These are phyloP conservation scores for Uloborus plumipes DNA, from an alignment of 2,888 invertebrate genomes.

Conservation along the genomic window DNA sequence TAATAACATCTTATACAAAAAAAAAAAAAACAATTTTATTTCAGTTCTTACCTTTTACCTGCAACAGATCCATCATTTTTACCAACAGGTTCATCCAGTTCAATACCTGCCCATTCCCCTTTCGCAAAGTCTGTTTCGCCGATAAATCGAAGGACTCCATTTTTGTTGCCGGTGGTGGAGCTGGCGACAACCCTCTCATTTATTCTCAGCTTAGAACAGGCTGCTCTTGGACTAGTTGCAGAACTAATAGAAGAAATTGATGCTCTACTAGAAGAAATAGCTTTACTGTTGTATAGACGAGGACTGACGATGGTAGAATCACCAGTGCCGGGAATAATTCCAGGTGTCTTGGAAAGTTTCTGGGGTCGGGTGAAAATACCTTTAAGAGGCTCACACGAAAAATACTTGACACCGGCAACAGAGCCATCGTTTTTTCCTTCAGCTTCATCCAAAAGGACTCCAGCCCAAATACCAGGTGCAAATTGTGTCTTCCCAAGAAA, in stretches of 20 bases:
- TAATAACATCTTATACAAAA: too few species aligned
- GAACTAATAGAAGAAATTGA: slow-evolving; percentile 49
- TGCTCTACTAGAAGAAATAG: slow-evolving; percentile 25
- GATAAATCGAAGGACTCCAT: slow-evolving; percentile 86
- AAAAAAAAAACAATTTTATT: neutral
- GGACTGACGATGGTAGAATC: slow-evolving; percentile 11
- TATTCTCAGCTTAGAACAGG: slow-evolving; percentile 75
- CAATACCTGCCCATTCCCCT: slow-evolving; percentile 96
- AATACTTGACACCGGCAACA: slow-evolving; percentile 91
- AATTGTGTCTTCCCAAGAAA: slow-evolving; percentile 96
- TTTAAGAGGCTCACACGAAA: slow-evolving; percentile 90
- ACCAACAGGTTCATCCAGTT: slow-evolving; percentile 91
- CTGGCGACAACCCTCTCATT: slow-evolving; percentile 92
- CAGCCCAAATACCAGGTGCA: slow-evolving; percentile 98
- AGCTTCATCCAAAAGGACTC: slow-evolving; percentile 93
- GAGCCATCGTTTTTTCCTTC: slow-evolving; percentile 98
- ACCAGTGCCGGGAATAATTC: slow-evolving; percentile 1
- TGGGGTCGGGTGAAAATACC: slow-evolving; percentile 93
- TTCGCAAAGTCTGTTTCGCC: slow-evolving; percentile 91
- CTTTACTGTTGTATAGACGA: neutral
- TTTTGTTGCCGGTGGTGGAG: slow-evolving; percentile 85
- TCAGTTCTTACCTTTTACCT: slow-evolving; percentile 81
- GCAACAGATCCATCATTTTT: slow-evolving; percentile 97
- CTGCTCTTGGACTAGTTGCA: slow-evolving; percentile 52
- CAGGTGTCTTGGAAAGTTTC: slow-evolving; percentile 75